Base-by-base conservation (phyloP, 2,797 vertebrate genomes). In the Microcaecilia unicolor region DNA sequence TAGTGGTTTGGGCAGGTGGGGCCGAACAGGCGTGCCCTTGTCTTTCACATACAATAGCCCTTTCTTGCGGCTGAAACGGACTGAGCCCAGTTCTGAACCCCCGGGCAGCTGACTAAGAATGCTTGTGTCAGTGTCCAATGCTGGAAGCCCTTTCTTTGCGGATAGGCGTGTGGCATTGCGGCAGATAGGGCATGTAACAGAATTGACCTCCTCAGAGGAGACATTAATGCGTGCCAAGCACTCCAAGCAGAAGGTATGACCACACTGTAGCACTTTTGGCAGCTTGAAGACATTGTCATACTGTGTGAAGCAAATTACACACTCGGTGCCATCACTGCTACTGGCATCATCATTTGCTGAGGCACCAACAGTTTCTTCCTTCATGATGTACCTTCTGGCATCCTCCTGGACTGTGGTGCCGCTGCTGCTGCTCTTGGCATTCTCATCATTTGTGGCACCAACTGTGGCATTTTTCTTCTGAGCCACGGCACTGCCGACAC, bases 201-300 rank as follows among this genome's bases (percentile, higher is more conserved):
- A 35, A 9, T 61, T 45, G 3, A 85, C 82, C 33, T 79, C 59
- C 0, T 45, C 1, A 0, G 85, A 80, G 41, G 84, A 84, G 18
- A 88, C 44, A 25, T 85, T 87, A 29, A 89, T 87, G 22, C 84
- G 70, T 0, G 84, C 83, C 43, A 89, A 64, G 25, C 85, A 88
- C 67, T 89, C 85, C 54, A 89, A 65, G 44, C 86, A 89, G 76
- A 88, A 86, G 3, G 85, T 83, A 58, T 88, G 86, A 2, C 45
- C 46, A 36, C 86, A 89, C 34, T 71, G 58, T 3, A 89, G 80
- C 63, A 81, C 59, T 58, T 89, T 87, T 22, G 85, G 86, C 12
- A 81, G 77, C 44, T 78, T 81, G 75, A 86, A 88, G 48, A 84
- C 34, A 7, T 85, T 86, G 66, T 88, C 82, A 56, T 86, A 89